These are phyloP conservation scores for Ditylenchus dipsaci DNA, from an alignment of 1,140 invertebrate species.

Conservation along the genomic window DNA sequence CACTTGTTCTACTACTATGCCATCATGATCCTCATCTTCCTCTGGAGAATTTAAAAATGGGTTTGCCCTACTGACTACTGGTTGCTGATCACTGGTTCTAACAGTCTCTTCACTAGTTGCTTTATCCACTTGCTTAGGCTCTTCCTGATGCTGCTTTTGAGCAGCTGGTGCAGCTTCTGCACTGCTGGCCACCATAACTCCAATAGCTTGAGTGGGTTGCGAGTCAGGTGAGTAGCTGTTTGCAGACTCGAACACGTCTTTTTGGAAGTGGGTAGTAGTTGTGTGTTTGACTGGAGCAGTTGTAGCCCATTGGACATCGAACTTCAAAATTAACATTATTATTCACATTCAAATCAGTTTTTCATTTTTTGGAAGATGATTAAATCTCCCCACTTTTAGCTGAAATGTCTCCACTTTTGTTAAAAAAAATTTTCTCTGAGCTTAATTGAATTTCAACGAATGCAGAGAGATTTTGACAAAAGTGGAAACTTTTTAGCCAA, in stretches of 20 bases:
- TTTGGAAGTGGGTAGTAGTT: not conserved
- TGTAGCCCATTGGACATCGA: conserved; percentile 56
- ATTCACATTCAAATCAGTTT: too few relatives aligned
- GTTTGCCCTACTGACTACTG: not conserved
- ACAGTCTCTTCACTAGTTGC: conserved; percentile 11
- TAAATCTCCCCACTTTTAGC: too few relatives aligned
- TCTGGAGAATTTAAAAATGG: conserved; percentile 45
- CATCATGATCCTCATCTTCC: conserved; percentile 22
- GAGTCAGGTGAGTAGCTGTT: not conserved
- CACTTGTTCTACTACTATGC: conserved; percentile 44
- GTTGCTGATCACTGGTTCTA: not conserved
- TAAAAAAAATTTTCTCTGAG: too few relatives aligned
- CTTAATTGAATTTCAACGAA: too few relatives aligned
- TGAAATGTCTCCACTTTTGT: too few relatives aligned
- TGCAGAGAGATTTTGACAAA: too few relatives aligned
- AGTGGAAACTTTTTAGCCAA: too few relatives aligned
- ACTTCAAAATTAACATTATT: too few relatives aligned
- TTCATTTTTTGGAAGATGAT: too few relatives aligned
- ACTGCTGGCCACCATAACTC: not conserved
- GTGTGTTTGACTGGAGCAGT: too few relatives aligned
- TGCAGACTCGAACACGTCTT: not conserved
- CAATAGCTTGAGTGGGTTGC: not conserved
- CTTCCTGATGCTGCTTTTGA: not conserved
- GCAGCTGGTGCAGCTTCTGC: not conserved
- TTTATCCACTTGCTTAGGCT: not conserved